Conservation (phyloP, 2,888 invertebrate genomes). For the Hydrotaea diabolus region DNA sequence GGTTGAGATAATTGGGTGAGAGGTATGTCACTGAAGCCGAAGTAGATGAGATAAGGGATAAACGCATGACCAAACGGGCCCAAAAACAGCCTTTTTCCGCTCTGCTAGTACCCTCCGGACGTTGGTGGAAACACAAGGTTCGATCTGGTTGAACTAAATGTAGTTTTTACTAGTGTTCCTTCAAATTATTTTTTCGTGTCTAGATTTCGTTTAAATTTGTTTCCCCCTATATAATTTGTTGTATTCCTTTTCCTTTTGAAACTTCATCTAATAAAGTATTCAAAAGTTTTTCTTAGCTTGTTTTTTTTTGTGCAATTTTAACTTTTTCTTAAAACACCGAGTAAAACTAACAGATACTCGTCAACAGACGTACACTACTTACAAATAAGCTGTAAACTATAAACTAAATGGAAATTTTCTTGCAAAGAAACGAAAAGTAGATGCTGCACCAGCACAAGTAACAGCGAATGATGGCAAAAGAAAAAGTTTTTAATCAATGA, state of each 20-base stretch:
- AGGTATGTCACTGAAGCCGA: too few species aligned
- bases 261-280: conserved; percentile 31
- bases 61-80: too few species aligned
- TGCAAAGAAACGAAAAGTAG: conserved; percentile 33
- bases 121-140: too few species aligned
- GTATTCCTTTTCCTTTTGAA: not conserved
- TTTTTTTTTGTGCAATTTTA: not conserved
- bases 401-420: conserved; percentile 50
- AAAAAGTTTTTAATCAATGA: conserved; percentile 51
- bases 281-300: not conserved
- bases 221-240: too few species aligned
- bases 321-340: not conserved
- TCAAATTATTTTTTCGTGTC: not conserved
- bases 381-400: conserved; percentile 52
- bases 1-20: too few species aligned
- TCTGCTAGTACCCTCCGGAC: too few species aligned
- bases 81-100: too few species aligned
- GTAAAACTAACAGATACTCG: conserved; percentile 44
- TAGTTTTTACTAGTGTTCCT: not conserved
- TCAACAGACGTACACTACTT: conserved; percentile 21
- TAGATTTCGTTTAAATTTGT: too few species aligned
- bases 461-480: not conserved
- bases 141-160: too few species aligned
- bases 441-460: conserved; percentile 11
- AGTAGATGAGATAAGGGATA: too few species aligned